Evolutionary conservation across 1,140 invertebrate species (phyloP), one percentile per base, ranked within the genome.

Genomic region (Stegodyphus dumicola): DNA sequence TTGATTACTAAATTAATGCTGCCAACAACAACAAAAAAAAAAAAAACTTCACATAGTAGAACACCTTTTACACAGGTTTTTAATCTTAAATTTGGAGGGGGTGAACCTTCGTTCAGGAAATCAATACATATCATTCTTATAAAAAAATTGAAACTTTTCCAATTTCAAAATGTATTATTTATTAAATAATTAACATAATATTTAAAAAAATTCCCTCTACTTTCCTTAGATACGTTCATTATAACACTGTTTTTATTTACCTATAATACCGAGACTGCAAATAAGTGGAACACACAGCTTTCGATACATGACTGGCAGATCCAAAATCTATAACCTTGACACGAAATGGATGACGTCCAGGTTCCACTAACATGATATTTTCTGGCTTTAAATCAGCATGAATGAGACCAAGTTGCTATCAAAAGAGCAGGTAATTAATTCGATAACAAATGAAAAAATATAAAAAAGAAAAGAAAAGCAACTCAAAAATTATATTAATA

Each of bases 291-390:
- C 97, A 99, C 56, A 99, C 97, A 53, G 98, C 98, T 92, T 99
- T 99, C 89, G 96, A 98, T 76, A 99, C 97, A 92, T 99, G 98
- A 65, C 96, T 98, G 51, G 98, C 98, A 88, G 97, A 99, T 87
- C 98, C 98, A 92, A 99, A 99, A 92, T 99, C 98, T 89, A 99
- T 99, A 11, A 99, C 88, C 85, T 90, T 90, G 52, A 93, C 89
- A 74, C 97, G 93, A 91, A 99, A 99, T 0, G 98, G 98, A 90
- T 99, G 97, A 87, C 98, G 94, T 51, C 95, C 94, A 53, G 98
- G 98, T 92, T 99, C 98, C 83, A 99, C 97, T 89, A 99, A 92
- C 98, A 99, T 99, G 89, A 99, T 99, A 91, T 99, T 99, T 92
- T 99, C 98, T 11, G 98, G 98, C 92, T 99, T 99, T 88, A 99